Evolutionary conservation across 2,113 vertebrate genomes (phyloP).

Genomic region (Rhinolophus ferrumequinum): DNA sequence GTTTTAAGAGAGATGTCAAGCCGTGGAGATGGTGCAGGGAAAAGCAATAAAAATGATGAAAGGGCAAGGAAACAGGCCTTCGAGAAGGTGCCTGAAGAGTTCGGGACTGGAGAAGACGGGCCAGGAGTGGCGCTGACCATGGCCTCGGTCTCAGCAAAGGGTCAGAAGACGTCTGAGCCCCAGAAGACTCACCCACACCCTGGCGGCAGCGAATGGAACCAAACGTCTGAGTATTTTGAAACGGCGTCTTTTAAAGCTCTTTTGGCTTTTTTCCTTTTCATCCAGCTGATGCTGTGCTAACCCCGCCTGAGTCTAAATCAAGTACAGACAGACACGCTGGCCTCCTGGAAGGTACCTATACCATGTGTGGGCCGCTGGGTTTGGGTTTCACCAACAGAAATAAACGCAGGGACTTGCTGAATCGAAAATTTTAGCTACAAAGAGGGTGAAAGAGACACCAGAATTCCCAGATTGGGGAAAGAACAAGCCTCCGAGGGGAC

Average conservation of each 20-base stretch:
- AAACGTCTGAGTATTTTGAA: not conserved
- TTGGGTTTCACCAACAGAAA: not conserved
- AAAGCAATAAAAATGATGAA: conserved; percentile 72
- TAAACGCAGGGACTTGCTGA: not conserved
- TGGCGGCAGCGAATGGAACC: not conserved
- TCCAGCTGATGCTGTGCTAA: not conserved
- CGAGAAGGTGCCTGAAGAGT: not conserved
- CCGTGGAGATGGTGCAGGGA: conserved; percentile 63
- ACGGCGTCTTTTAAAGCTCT: not conserved
- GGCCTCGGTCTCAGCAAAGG: not conserved
- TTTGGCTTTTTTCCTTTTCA: not conserved
- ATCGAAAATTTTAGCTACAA: not conserved
- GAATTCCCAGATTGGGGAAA: not conserved
- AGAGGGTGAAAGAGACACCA: not conserved
- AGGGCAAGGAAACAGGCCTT: not conserved
- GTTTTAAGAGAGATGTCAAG: conserved; percentile 65
- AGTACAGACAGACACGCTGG: not conserved
- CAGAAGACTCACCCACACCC: not conserved
- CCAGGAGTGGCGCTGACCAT: not conserved
- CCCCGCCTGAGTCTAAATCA: conserved; percentile 8
- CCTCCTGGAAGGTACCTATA: not conserved
- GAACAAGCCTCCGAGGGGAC: not conserved
- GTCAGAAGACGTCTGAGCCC: not conserved
- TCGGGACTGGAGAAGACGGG: not conserved
- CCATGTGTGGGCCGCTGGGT: not conserved